phyloP scores from a whole-genome alignment of 1,140 invertebrate species.

The Conus betulinus region DNA sequence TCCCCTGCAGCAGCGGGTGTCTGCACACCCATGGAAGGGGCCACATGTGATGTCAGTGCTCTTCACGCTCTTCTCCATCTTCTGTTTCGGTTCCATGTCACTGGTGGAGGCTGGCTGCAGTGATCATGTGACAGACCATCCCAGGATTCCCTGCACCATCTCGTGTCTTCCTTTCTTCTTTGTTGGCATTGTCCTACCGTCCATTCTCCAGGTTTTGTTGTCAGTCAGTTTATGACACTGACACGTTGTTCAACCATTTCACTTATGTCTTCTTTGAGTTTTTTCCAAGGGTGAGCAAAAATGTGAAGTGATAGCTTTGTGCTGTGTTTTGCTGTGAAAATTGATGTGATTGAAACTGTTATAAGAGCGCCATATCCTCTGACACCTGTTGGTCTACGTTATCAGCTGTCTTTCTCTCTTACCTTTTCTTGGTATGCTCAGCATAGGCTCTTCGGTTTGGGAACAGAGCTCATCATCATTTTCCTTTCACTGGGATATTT shows the following conservation, averaged over 20 bases:
- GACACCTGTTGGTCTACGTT: neutral
- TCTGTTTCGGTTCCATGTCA: neutral
- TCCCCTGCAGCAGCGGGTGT: neutral
- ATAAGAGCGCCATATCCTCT: neutral
- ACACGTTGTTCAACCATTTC: neutral
- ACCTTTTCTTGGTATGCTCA: neutral
- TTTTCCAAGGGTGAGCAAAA: neutral
- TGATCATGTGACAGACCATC: constrained; percentile 1
- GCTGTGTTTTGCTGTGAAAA: neutral
- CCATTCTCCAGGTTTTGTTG: no score
- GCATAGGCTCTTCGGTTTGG: neutral
- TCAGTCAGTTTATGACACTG: neutral
- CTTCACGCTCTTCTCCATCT: neutral
- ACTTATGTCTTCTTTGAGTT: neutral
- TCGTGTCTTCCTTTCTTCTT: neutral
- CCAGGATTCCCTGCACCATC: neutral
- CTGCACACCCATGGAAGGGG: neutral
- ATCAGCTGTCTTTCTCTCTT: neutral
- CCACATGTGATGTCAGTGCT: neutral
- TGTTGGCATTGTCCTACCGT: no score
- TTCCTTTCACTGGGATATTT: neutral
- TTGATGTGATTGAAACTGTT: neutral
- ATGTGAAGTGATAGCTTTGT: neutral
- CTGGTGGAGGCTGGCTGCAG: neutral
- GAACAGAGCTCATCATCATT: neutral